phyloP scores from a whole-genome alignment of 2,113 vertebrate species.

The Upupa epops region DNA sequence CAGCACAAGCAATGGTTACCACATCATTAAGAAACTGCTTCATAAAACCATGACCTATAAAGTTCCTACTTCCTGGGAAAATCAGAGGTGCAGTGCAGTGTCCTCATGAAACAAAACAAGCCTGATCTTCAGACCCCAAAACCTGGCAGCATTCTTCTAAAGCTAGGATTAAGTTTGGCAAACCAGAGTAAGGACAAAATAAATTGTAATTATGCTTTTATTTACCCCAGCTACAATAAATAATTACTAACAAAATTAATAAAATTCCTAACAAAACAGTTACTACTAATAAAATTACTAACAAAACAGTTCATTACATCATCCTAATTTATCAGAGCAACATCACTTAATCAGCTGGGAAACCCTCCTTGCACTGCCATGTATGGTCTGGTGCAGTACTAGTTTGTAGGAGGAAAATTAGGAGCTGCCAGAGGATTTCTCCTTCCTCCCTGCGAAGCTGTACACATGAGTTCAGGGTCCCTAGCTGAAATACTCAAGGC shows the following conservation, averaged over 20 bases:
- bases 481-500: not conserved
- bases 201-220: not conserved
- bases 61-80: not conserved
- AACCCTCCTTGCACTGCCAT: not conserved
- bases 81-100: not conserved
- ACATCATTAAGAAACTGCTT: not conserved
- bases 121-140: not conserved
- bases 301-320: not conserved
- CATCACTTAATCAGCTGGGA: conserved; percentile 31
- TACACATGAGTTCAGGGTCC: not conserved
- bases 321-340: conserved; percentile 20
- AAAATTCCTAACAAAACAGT: too few relatives aligned
- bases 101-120: not conserved
- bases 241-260: too few relatives aligned
- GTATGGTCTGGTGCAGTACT: not conserved
- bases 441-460: not conserved
- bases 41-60: not conserved
- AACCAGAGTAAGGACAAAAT: not conserved
- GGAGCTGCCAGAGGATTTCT: not conserved
- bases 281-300: not conserved
- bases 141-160: not conserved
- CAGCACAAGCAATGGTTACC: not conserved
- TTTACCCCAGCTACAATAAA: conserved; percentile 11
- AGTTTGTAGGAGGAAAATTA: not conserved
- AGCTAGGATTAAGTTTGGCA: not conserved